Percentiles rank a stretch among this genome's conserved stretches.
Evolutionary conservation across 2,888 invertebrate genomes (phyloP).

Genomic region (Seira ritae): DNA sequence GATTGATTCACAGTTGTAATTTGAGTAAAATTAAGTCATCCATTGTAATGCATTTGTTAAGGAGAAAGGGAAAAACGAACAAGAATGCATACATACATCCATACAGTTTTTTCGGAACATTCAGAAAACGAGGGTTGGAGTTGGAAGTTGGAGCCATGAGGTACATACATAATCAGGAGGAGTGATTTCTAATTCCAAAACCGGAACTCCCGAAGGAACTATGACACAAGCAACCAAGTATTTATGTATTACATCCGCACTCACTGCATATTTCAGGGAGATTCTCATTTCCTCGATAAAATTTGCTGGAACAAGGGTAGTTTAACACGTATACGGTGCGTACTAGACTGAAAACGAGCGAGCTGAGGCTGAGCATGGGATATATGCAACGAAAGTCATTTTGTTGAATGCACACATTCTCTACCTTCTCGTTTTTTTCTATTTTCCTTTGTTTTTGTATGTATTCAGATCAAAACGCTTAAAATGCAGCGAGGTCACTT

Average conservation of each 20-base stretch:
- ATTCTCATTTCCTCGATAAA: background rate
- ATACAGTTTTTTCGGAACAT: background rate
- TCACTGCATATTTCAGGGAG: background rate
- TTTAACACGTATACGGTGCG: background rate
- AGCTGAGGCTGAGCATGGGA: background rate
- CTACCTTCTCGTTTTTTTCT: too few relatives aligned
- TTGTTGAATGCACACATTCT: too few relatives aligned
- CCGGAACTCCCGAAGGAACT: constrained; percentile 58
- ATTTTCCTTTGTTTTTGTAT: too few relatives aligned
- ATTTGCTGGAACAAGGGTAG: background rate
- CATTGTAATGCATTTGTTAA: constrained; percentile 9
- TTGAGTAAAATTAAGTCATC: constrained; percentile 54
- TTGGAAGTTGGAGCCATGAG: constrained; percentile 2
- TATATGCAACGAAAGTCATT: background rate
- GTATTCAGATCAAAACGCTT: too few relatives aligned
- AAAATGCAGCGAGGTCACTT: background rate
- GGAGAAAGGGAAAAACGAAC: background rate
- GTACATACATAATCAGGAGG: constrained; percentile 38
- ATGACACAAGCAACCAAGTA: constrained; percentile 48
- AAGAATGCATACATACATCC: too few relatives aligned
- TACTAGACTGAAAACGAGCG: too few relatives aligned
- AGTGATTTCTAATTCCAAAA: constrained; percentile 63
- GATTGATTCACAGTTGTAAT: constrained; percentile 39
- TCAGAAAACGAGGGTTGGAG: constrained; percentile 26
- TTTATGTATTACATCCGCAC: constrained; percentile 25